Percentiles rank a stretch among this genome's conserved stretches.
Conservation (phyloP, 2,888 invertebrate species). For the Atrina japonica region DNA sequence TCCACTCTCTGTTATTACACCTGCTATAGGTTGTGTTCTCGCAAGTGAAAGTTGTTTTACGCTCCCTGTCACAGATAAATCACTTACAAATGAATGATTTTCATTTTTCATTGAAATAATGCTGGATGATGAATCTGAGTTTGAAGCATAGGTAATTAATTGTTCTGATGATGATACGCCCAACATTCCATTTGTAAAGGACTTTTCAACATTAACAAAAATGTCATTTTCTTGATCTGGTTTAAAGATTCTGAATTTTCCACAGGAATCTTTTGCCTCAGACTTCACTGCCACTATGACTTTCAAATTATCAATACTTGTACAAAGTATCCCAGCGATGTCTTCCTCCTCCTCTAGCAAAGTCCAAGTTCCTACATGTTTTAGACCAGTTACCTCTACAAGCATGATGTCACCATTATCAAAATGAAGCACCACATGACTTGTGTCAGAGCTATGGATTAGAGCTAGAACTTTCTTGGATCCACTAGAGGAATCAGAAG, state of each 20-base stretch:
- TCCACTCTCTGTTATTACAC: conserved; percentile 41
- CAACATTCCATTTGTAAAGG: not conserved
- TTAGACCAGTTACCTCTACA: conserved; percentile 25
- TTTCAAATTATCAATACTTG: conserved; percentile 28
- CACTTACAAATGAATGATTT: too few relatives aligned
- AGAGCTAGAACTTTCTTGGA: conserved; percentile 1
- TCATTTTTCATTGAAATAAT: not conserved
- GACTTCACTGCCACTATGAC: conserved; percentile 18
- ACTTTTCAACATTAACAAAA: not conserved
- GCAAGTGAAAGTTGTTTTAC: conserved; percentile 14
- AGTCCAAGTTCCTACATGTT: conserved; percentile 18
- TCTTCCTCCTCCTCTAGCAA: conserved; percentile 26
- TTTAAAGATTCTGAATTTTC: too few relatives aligned
- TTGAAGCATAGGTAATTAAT: not conserved
- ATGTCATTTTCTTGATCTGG: too few relatives aligned
- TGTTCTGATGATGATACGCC: conserved; percentile 1
- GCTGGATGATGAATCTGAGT: not conserved
- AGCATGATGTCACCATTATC: conserved; percentile 21
- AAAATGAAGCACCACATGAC: conserved; percentile 29
- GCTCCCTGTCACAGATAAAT: not conserved
- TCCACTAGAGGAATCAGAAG: not conserved
- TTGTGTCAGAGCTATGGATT: conserved; percentile 18
- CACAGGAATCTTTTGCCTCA: not conserved
- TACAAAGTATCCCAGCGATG: conserved; percentile 29
- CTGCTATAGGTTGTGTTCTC: conserved; percentile 42